phyloP scores from a whole-genome alignment of 1,140 invertebrate species.

The Drosophila guanche region DNA sequence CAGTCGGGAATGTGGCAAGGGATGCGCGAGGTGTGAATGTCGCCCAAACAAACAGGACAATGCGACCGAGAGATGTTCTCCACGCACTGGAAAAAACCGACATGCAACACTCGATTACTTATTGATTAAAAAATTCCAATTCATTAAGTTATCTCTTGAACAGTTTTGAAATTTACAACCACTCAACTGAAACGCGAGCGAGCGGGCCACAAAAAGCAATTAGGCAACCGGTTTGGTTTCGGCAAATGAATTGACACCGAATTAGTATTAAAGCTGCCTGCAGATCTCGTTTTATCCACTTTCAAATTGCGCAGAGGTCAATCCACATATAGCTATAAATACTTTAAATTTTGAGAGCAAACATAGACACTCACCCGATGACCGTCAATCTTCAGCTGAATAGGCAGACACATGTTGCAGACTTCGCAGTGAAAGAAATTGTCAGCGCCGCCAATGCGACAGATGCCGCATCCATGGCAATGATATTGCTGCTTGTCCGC shows the following conservation, averaged over 20 bases:
- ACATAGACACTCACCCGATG: constrained; percentile 88
- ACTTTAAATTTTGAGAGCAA: constrained; percentile 1
- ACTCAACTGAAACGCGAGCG: constrained; percentile 36
- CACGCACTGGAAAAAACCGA: constrained; percentile 87
- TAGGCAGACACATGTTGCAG: constrained; percentile 94
- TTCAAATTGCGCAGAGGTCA: constrained; percentile 36
- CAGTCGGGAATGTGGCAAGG: constrained; percentile 94
- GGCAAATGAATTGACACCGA: constrained; percentile 44
- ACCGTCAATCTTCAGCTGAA: constrained; percentile 88
- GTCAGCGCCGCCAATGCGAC: constrained; percentile 92
- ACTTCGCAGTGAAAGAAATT: constrained; percentile 94
- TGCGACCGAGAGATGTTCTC: constrained; percentile 93
- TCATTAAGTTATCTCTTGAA: constrained; percentile 20
- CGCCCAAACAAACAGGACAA: constrained; percentile 94
- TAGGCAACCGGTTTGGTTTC: constrained; percentile 61
- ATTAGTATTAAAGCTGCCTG: constrained; percentile 29
- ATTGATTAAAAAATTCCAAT: constrained; percentile 28
- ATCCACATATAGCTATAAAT: background rate
- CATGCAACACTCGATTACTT: background rate
- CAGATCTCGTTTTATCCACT: constrained; percentile 37
- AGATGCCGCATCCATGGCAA: constrained; percentile 94
- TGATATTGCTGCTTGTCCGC: constrained; percentile 95
- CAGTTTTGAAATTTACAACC: constrained; percentile 29
- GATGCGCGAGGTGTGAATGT: constrained; percentile 94
- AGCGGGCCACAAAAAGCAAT: constrained; percentile 37